Base-by-base conservation (phyloP, 1,140 invertebrate species). In the Psilanteris sp. region DNA sequence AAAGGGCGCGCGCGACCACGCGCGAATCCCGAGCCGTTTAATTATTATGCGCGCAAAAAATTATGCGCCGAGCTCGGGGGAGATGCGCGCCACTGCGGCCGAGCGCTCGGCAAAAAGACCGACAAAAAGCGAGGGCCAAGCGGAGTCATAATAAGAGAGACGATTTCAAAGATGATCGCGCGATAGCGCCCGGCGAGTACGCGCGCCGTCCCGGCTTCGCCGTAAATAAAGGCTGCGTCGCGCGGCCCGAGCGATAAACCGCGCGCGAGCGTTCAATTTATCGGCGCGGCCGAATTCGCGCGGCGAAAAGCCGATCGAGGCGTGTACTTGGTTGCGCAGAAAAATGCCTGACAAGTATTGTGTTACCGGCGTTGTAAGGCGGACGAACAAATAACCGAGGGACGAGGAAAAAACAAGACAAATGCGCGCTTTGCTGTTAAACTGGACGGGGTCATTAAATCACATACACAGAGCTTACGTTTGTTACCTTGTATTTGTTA, bases 401-500 rank as follows among this genome's bases (percentile, higher is more conserved):
- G 41, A 48, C 15, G 20, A 29, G 37, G 20, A 37, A 61, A 54
- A 50, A 54, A 27, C 4, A 37, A 16, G 27, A 70, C 15, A 18
- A 50, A 74, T 55, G 43, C 11, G 31, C 41, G n/a, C 22, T 62
- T 55, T 36, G 52, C 52, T 36, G 31, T 50, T 64, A 27, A 59
- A 62, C 46, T 55, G 57, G 52, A 52, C 36, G 34, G 44, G 76
- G 62, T 57, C 43, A 55, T 66, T 50, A 67, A 78, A 75, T 71
- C 41, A 78, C 26, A 11, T 43, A 75, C 59, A 79, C 67, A 44
- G 29, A 29, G 74, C 71, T 66, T 79, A 76, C 75, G 67, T 81
- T 81, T 82, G 82, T 82, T 83, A 83, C 78, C 82, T 81, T 83
- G 80, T 83, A 82, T 81, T 83, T 80, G 64, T 80, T 79, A 81